Evolutionary conservation across 2,888 invertebrate genomes (phyloP), one percentile per base, ranked within the genome.

Genomic region (Cheiracanthium punctorium): DNA sequence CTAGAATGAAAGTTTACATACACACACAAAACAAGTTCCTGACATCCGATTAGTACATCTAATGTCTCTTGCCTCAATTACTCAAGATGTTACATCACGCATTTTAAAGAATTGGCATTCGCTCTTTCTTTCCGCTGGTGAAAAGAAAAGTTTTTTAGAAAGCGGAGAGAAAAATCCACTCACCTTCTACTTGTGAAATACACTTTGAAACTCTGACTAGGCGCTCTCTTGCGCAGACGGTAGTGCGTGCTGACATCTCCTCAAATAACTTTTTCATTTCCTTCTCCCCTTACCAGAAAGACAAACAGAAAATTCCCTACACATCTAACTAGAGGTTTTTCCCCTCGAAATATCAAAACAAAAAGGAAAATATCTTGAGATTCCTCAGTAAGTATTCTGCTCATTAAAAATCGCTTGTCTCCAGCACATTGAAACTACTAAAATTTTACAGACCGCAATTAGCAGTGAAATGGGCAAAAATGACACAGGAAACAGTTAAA

Each of bases 201-300:
- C 24, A 7, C 58, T 58, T 58, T 58, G 58, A 24, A 58, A 58
- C 58, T 58, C 24, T 58, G 58, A 24, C 58, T 58, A 64, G 17
- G 2, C 33, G 17, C 30, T 28, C 12, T 37, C 43, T 17, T 65
- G 76, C 76, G 76, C 76, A 77, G 41, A 41, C 41, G 29, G 10
- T 30, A 43, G 20, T 69, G 76, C 76, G 76, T 43, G 43, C 20
- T 77, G 33, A 74, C 75, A 41, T 33, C 41, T 76, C 76, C 76
- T 77, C 43, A 77, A 77, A 77, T 77, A 77, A 77, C 76, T 77
- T 77, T 48, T 48, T 48, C 30, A 28, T 43, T 69, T 77, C 69
- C 20, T 32, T 65, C n/a, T 29, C 41, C 65, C 43, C 76, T 69
- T 30, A 43, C n/a, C 24, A 24, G 24, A 24, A 5, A 4, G 24